phyloP scores from a whole-genome alignment of 2,797 vertebrate genomes.

The Orientallactaga sibirica region DNA sequence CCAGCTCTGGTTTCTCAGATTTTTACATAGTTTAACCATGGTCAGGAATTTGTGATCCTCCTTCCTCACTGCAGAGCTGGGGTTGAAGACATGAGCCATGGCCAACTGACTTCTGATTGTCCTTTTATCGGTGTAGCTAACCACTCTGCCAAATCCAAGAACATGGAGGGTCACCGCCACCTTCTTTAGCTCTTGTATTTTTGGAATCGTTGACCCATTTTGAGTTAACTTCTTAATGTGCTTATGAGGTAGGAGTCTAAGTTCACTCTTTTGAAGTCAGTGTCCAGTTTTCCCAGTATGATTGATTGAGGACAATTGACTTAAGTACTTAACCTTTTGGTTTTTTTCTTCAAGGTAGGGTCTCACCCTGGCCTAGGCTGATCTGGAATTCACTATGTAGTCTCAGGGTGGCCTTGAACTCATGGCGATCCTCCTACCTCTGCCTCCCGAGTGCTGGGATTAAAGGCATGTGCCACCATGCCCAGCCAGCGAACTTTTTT shows the following conservation, averaged over 20 bases:
- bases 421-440: too few relatives aligned
- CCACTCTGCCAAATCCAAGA: not conserved
- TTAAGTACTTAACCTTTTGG: not conserved
- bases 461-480: too few relatives aligned
- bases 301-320: not conserved
- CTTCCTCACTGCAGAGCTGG: not conserved
- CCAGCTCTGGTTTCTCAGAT: not conserved
- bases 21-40: not conserved
- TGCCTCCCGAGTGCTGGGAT: too few relatives aligned
- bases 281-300: not conserved
- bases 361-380: too few relatives aligned
- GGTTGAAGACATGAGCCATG: not conserved
- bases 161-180: not conserved
- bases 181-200: not conserved
- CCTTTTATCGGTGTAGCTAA: not conserved
- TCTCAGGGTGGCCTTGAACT: too few relatives aligned
- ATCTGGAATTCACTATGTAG: too few relatives aligned
- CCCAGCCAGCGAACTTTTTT: too few relatives aligned
- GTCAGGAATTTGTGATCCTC: not conserved
- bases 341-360: too few relatives aligned
- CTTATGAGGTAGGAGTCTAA: not conserved
- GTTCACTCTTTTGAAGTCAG: not conserved
- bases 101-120: not conserved
- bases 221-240: not conserved
- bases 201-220: not conserved